Percentiles rank a stretch among this genome's conserved stretches.
phyloP scores from a whole-genome alignment of 2,797 vertebrate genomes.

The Vultur gryphus region DNA sequence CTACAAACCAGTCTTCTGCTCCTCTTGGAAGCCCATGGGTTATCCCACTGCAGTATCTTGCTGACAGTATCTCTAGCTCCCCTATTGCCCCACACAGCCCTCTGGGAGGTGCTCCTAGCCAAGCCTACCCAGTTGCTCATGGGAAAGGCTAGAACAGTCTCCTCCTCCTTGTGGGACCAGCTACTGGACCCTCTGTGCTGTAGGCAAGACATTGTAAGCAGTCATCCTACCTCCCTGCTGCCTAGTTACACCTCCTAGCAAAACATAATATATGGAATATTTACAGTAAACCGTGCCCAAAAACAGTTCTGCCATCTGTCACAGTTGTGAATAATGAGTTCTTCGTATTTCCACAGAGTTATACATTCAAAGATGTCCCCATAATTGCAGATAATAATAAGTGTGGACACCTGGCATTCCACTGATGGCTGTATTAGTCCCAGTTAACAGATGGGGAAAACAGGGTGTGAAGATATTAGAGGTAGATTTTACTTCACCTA shows the following conservation, averaged over 20 bases:
- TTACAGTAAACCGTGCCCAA: neutral
- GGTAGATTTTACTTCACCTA: neutral
- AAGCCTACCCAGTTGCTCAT: neutral
- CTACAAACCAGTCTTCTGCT: neutral
- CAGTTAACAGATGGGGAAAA: neutral
- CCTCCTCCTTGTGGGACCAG: neutral
- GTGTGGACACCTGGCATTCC: neutral
- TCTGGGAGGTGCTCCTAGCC: neutral
- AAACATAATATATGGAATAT: neutral
- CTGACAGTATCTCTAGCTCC: neutral
- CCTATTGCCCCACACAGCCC: accelerated
- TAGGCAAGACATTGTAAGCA: neutral
- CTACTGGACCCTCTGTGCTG: neutral
- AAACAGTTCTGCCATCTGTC: neutral
- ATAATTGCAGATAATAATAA: neutral
- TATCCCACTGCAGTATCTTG: neutral
- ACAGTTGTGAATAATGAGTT: neutral
- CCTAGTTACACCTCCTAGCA: neutral
- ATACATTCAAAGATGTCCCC: neutral
- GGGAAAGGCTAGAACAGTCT: neutral
- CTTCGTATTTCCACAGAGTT: neutral
- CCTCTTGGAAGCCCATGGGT: accelerated
- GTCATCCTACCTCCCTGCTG: neutral
- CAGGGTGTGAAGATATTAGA: neutral
- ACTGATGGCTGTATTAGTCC: neutral